Conservation (phyloP, 30 jellyfish, hydroid and myxozoan genomes). For the Cassiopea xamachana region DNA sequence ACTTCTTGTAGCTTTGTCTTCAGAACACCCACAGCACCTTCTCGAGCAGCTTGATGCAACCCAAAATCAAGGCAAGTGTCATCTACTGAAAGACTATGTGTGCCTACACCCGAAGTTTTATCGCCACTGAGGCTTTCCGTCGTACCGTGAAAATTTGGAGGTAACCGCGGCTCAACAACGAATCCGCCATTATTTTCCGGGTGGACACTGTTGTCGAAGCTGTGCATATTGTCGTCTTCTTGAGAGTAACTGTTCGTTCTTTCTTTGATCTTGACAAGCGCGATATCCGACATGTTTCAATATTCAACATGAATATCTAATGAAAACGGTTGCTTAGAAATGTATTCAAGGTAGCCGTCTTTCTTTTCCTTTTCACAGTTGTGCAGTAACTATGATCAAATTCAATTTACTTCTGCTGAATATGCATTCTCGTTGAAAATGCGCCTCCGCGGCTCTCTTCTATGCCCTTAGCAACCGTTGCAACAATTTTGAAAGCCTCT, state of each 20-base stretch:
- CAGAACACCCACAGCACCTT: slow-evolving; percentile 75
- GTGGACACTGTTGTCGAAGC: neutral
- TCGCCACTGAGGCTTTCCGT: slow-evolving; percentile 21
- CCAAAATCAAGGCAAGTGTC: slow-evolving; percentile 43
- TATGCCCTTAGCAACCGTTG: too few relatives aligned
- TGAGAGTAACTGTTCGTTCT: neutral
- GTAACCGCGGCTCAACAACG: neutral
- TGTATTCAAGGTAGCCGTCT: neutral
- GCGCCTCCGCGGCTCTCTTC: too few relatives aligned
- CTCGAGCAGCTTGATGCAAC: slow-evolving; percentile 94
- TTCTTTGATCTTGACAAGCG: slow-evolving; percentile 35
- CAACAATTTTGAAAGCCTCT: too few relatives aligned
- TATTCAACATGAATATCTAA: neutral
- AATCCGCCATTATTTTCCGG: slow-evolving; percentile 22
- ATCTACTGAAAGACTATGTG: slow-evolving; percentile 37
- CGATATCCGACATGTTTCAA: slow-evolving; percentile 47
- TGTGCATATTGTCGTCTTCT: slow-evolving; percentile 14
- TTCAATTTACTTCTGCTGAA: neutral
- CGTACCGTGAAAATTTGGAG: slow-evolving; percentile 1
- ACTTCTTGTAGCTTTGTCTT: slow-evolving; percentile 31
- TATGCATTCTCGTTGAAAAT: neutral
- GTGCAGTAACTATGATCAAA: too few relatives aligned
- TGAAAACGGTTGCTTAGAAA: neutral
- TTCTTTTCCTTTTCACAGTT: neutral
- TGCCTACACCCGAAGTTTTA: slow-evolving; percentile 29